phyloP scores from a whole-genome alignment of 1,140 invertebrate genomes.

The Brachionus sp. region DNA sequence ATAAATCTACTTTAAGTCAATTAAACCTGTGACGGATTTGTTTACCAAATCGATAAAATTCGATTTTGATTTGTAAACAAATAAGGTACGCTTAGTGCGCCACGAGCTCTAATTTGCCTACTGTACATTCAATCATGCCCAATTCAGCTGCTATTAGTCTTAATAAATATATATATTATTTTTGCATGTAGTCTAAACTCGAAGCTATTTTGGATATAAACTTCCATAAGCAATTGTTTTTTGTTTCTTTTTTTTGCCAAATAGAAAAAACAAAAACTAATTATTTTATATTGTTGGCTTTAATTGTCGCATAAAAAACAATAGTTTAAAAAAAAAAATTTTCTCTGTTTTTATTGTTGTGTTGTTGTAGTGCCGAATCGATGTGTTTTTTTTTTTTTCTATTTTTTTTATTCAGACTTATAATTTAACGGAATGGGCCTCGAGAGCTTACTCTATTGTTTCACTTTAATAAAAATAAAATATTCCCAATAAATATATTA shows the following conservation, averaged over 20 bases:
- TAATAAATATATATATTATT: neutral
- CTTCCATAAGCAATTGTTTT: neutral
- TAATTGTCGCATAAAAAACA: slow-evolving; percentile 1
- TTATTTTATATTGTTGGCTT: neutral
- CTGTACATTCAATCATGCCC: neutral
- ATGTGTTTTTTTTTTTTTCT: neutral
- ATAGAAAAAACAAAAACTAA: slow-evolving; percentile 6
- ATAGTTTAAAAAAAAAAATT: neutral
- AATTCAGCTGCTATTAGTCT: neutral
- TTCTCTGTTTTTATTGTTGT: too few relatives aligned
- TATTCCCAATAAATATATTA: neutral
- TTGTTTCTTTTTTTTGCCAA: neutral
- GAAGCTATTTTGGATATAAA: neutral
- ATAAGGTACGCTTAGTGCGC: neutral
- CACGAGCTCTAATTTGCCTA: neutral
- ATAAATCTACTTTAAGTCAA: neutral
- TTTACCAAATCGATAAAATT: neutral
- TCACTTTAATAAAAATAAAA: neutral
- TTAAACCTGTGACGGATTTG: neutral
- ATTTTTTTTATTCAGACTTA: neutral
- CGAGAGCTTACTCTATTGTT: neutral
- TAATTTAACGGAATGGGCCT: neutral
- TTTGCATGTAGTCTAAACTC: neutral
- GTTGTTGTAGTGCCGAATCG: neutral
- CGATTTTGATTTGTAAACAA: neutral